Base-by-base conservation (phyloP, 2,888 invertebrate genomes). In the Eubasilissa splendida region DNA sequence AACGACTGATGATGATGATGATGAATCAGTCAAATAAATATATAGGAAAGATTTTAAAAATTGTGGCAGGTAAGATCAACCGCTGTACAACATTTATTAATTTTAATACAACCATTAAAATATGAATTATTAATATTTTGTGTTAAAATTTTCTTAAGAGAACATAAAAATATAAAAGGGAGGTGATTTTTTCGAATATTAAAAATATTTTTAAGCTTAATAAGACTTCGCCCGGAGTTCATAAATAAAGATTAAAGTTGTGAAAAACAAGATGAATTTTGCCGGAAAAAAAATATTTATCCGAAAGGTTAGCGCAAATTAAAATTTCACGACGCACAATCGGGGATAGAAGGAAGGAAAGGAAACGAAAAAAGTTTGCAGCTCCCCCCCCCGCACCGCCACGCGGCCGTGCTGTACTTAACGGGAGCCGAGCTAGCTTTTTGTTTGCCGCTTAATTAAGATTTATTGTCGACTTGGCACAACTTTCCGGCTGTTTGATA, bases 401-500 rank as follows among this genome's bases (percentile, higher is more conserved):
- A 1, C 22, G 14, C 14, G 14, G n/a, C 31, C 71, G 71, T 77
- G 77, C 71, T 70, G 68, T 70, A 52, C 53, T 70, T 70, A 22
- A 77, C 59, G 60, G 58, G 60, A 70, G 71, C 60, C 68, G 63
- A 74, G 63, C 71, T 66, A 74, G 63, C 71, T 66, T 79, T 79
- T 79, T 79, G 79, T 75, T 79, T 66, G 79, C 14, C 75, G 79
- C 66, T 75, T 79, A 79, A 79, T 79, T 79, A 79, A 79, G 79
- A 79, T 79, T 79, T 79, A 79, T 79, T 79, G 56, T 70, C 79
- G 58, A 74, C 74, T 75, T 66, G 66, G 65, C 65, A 33, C 42
- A 79, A 79, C 74, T 79, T 79, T 42, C 66, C 75, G 74, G 58
- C 74, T 58, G 79, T 73, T 54, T 79, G 66, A 79, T 79, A 79